Base-by-base conservation (phyloP, 2,888 invertebrate genomes). In the Drosophila mulleri region DNA sequence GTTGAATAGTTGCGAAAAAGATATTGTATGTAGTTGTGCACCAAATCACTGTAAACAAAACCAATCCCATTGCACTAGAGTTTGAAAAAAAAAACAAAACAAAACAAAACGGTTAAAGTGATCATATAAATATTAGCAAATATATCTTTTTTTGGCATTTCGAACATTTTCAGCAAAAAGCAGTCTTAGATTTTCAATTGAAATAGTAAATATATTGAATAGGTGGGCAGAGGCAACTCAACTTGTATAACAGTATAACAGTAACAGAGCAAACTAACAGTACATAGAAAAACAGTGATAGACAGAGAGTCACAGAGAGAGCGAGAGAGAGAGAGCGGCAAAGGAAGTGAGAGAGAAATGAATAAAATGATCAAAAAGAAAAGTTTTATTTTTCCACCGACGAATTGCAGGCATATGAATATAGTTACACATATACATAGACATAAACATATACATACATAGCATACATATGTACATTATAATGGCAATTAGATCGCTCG, bases 301-400 rank as follows among this genome's bases (percentile, higher is more conserved):
- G 50, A 57, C 39, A 42, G 48, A 35, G 18, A 52, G 3, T 26
- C 5, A 48, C 2, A 63, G 37, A 26, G 3, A 35, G 11, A 48
- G 6, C 52, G 3, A 35, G 8, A 48, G 3, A 63, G 37, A 26
- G 3, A 35, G 11, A 48, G 6, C 52, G 37, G 23, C 20, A 45
- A 44, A 44, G 20, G 52, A 20, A 35, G 29, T 9, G 14, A 35
- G n/a, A 48, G 41, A 35, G 23, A 37, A 26, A 26, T 53, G 37
- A 67, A 61, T 52, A n/a, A 41, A 26, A 52, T 52, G 29, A 61
- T 65, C 52, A 58, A 63, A 56, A 63, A 69, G 45, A 61, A 70
- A 60, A 65, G 58, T 69, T 74, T 82, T 83, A 83, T 87, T 84
- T 83, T 83, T 83, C 76, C 82, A 84, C 74, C 88, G 74, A 77